These are phyloP conservation scores for Lasioglossum marginatum DNA, from an alignment of 2,888 invertebrate genomes.

Conservation along the genomic window DNA sequence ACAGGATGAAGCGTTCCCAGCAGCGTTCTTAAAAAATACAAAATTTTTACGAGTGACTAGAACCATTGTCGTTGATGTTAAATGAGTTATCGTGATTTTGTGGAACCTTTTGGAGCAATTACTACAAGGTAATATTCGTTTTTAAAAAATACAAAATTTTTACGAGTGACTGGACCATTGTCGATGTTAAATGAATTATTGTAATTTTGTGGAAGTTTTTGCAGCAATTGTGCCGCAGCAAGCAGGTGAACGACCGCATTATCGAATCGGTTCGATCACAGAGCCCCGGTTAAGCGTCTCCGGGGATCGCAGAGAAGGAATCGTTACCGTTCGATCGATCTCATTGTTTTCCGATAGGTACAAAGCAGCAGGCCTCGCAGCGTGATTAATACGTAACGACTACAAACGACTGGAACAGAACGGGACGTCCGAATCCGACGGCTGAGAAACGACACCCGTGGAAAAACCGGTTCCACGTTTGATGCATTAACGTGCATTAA, in stretches of 20 bases:
- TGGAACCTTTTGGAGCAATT: too few relatives aligned
- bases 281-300: background rate
- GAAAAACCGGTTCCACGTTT: constrained; percentile 66
- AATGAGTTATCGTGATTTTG: too few relatives aligned
- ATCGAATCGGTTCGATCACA: background rate
- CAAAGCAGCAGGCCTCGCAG: constrained; percentile 24
- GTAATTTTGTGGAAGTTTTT: background rate
- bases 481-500: constrained; percentile 70
- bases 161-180: too few relatives aligned
- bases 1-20: too few relatives aligned
- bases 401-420: constrained; percentile 43
- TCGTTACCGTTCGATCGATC: constrained; percentile 1
- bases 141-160: too few relatives aligned
- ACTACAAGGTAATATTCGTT: too few relatives aligned
- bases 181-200: background rate
- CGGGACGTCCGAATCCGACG: constrained; percentile 43
- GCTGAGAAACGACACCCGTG: constrained; percentile 43
- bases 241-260: background rate
- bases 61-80: too few relatives aligned
- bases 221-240: background rate
- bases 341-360: constrained; percentile 15
- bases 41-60: too few relatives aligned
- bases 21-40: too few relatives aligned
- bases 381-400: constrained; percentile 52
- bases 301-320: constrained; percentile 1